A percentile compares a stretch with the other conserved stretches of the same genome.
Conservation (phyloP, 1,140 invertebrate genomes). For the Meloidogyne chitwoodi region DNA sequence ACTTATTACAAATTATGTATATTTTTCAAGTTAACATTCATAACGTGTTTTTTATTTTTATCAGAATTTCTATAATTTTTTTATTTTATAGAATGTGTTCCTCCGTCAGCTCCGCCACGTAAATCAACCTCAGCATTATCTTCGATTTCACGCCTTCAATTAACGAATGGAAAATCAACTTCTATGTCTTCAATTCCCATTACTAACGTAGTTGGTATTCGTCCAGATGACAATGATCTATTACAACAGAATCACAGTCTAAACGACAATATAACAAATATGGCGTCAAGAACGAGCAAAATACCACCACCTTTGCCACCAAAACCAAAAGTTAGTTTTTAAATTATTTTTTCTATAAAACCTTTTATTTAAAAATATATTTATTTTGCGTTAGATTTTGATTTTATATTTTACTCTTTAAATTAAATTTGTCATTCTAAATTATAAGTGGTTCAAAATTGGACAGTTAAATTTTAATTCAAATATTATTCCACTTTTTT, state of each 20-base stretch:
- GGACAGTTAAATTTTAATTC: too few species aligned
- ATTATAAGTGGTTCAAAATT: background rate
- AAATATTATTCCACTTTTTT: too few species aligned
- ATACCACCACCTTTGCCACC: slow-evolving; percentile 38
- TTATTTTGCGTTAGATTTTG: too few species aligned
- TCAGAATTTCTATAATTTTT: too few species aligned
- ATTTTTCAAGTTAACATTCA: too few species aligned
- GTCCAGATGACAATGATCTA: background rate
- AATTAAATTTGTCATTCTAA: background rate
- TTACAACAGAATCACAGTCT: background rate
- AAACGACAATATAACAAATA: background rate
- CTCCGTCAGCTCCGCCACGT: background rate
- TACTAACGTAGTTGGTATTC: background rate
- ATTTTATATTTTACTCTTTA: too few species aligned
- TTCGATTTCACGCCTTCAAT: background rate
- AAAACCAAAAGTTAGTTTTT: slow-evolving; percentile 38
- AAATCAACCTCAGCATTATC: background rate
- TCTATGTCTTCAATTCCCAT: too few species aligned
- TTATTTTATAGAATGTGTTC: background rate
- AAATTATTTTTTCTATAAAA: too few species aligned
- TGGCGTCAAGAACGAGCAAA: background rate
- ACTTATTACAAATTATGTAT: too few species aligned
- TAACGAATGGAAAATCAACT: background rate
- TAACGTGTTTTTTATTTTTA: too few species aligned
- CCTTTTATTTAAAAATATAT: too few species aligned